These are phyloP conservation scores for Myioborus melanocephalus DNA, from an alignment of 2,797 vertebrate genomes.

Conservation along the genomic window DNA sequence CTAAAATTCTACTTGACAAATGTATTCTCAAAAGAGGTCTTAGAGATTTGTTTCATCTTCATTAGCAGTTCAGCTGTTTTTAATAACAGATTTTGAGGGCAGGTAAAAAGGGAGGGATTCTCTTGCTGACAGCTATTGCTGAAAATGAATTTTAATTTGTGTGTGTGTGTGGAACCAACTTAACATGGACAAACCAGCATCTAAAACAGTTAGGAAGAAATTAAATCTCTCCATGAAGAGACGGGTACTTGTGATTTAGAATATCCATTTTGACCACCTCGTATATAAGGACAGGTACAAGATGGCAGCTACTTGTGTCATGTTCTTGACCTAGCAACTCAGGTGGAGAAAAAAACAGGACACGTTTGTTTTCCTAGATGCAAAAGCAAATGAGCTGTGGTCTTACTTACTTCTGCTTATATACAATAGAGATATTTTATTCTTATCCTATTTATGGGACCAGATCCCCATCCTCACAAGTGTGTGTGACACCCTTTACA, in stretches of 20 bases:
- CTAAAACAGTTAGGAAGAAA: background rate
- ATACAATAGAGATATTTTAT: background rate
- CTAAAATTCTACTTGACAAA: background rate
- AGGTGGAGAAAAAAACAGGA: background rate
- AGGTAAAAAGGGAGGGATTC: background rate
- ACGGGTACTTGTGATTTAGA: background rate
- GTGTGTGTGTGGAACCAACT: background rate
- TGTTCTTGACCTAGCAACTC: background rate
- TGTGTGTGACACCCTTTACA: background rate
- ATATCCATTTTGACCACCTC: background rate
- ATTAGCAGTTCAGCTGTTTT: background rate
- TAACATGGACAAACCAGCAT: background rate
- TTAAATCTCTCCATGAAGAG: background rate
- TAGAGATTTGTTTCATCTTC: background rate
- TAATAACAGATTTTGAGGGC: background rate
- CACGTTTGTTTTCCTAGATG: background rate
- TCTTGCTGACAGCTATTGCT: background rate
- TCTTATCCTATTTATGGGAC: background rate
- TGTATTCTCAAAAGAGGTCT: background rate
- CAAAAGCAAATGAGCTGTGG: background rate
- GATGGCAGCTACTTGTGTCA: background rate
- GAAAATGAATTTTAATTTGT: background rate
- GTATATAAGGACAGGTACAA: background rate
- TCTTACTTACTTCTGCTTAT: background rate
- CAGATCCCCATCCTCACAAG: background rate